Evolutionary conservation across 2,797 vertebrate genomes (phyloP), one percentile per base, ranked within the genome.

Genomic region (Neostethus bicornis): DNA sequence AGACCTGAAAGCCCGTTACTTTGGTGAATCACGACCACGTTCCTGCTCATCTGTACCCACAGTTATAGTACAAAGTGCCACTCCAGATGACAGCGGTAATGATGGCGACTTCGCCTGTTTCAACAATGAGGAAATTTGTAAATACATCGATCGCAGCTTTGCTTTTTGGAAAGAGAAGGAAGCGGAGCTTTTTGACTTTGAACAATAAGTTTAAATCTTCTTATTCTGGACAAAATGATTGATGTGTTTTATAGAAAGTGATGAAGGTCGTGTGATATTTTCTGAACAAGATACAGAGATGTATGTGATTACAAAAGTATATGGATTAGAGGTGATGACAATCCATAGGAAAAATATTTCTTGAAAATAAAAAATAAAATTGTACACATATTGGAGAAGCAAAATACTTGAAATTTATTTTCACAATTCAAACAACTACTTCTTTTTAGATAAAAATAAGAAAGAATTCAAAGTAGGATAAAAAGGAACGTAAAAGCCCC

Each of bases 151-250:
- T 67, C 93, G 95, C 28, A 98, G 97, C 82, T 98, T 98, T 24
- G 90, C 95, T 57, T 98, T 98, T 85, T 98, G 96, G 96, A 99
- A 98, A 73, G 95, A 97, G 80, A 97, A 95, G 28, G 96, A 98
- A 65, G 94, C 95, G 0, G 97, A 98, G 84, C 87, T 99, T 73
- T 96, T 98, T 90, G 87, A 91, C 67, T 88, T 92, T 70, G 89
- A 91, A 43, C 90, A 81, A 17, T 85, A 83, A 28, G 21, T 56
- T 42, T 51, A 32, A 49, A 44, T 13, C 3, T 29, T 0, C 41
- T 2, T 16, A 41, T 66, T 78, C 46, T 62, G 21, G 8, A 65
- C 9, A 54, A 45, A 63, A 60, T 37, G 0, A 37, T 66, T 26
- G 13, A 7, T 47, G 59, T 69, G 34, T 38, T 67, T 32, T 51